These are phyloP conservation scores for Epinotia bilunana DNA, from an alignment of 2,888 invertebrate genomes.

Conservation along the genomic window DNA sequence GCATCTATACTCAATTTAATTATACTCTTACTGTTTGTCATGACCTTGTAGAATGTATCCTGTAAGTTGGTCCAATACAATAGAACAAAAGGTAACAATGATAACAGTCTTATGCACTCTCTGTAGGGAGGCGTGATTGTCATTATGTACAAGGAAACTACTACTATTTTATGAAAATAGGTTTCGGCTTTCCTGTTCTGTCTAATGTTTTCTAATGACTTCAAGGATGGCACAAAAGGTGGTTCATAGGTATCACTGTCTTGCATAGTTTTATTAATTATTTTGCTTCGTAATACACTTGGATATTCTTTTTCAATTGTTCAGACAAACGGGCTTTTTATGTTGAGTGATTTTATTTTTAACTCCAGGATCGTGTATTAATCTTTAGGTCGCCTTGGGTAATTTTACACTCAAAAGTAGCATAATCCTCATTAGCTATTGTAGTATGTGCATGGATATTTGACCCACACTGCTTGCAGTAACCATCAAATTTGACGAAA, in stretches of 20 bases:
- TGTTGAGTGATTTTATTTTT: background rate
- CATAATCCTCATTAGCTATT: background rate
- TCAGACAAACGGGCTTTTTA: background rate
- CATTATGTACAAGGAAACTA: background rate
- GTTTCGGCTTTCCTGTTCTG: background rate
- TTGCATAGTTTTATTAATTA: background rate
- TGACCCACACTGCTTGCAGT: background rate
- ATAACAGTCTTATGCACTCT: background rate
- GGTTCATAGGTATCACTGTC: background rate
- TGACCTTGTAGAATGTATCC: background rate
- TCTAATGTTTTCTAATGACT: slow-evolving; percentile 1
- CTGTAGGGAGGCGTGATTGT: background rate
- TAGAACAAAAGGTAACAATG: background rate
- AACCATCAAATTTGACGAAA: background rate
- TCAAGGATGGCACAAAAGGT: background rate
- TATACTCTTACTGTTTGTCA: background rate
- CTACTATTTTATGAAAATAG: background rate
- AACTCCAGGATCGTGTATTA: background rate
- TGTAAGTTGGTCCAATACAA: slow-evolving; percentile 8
- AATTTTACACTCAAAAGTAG: background rate
- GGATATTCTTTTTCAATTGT: background rate
- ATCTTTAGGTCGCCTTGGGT: background rate
- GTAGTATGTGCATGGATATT: background rate
- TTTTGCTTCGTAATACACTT: background rate
- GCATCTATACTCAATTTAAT: slow-evolving; percentile 10